Conservation (phyloP, 2,113 vertebrate genomes). For the Phrynocephalus versicolor region DNA sequence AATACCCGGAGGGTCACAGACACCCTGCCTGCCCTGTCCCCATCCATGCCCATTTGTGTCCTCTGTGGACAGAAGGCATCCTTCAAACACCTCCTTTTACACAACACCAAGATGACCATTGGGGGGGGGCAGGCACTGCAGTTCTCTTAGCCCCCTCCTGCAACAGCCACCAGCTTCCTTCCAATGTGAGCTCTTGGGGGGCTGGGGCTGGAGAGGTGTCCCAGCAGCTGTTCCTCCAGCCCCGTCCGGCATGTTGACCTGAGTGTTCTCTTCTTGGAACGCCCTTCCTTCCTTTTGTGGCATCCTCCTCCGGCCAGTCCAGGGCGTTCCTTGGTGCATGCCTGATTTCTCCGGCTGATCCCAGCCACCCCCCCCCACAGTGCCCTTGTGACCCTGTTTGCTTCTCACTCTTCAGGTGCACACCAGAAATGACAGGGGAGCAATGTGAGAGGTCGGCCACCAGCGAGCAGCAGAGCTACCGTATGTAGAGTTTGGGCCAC, state of each 20-base stretch:
- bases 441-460: conserved; percentile 70
- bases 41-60: neutral
- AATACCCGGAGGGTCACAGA: neutral
- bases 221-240: no score
- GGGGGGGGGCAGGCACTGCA: neutral
- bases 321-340: neutral
- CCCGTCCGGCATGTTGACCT: no score
- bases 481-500: conserved; percentile 51
- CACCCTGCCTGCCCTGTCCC: neutral
- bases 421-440: conserved; percentile 60
- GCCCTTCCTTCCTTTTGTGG: neutral
- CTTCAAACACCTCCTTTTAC: neutral
- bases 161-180: neutral
- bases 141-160: neutral
- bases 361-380: neutral
- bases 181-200: neutral
- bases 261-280: no score
- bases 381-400: neutral
- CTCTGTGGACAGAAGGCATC: neutral
- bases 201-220: neutral
- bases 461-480: conserved; percentile 66
- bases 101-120: neutral
- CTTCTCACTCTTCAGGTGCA: conserved; percentile 66
- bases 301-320: neutral
- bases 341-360: neutral